Percentiles rank a stretch among this genome's conserved stretches.
These are phyloP conservation scores for Proisotoma minuta DNA, from an alignment of 2,888 invertebrate species.

Conservation along the genomic window DNA sequence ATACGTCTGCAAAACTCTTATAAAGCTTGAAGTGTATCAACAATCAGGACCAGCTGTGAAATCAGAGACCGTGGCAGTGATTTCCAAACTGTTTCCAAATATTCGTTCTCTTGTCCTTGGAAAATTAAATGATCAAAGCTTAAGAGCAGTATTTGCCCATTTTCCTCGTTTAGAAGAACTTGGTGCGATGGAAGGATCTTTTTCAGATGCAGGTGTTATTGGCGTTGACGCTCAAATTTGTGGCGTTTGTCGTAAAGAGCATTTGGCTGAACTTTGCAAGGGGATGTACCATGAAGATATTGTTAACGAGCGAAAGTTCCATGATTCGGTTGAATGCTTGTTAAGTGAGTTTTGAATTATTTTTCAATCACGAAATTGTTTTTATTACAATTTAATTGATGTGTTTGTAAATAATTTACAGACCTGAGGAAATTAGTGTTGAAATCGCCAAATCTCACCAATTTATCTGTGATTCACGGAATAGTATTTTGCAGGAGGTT, in stretches of 20 bases:
- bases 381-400: conserved; percentile 1
- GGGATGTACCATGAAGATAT: conserved; percentile 31
- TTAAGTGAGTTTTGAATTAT: conserved; percentile 12
- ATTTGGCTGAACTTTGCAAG: conserved; percentile 27
- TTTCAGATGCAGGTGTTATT: conserved; percentile 28
- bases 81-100: conserved; percentile 26
- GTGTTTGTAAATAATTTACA: too few species aligned
- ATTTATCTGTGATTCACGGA: conserved; percentile 31
- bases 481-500: conserved; percentile 24
- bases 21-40: conserved; percentile 29
- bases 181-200: conserved; percentile 33
- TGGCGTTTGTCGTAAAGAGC: conserved; percentile 24
- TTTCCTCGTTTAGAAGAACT: conserved; percentile 29
- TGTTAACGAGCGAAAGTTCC: conserved; percentile 21
- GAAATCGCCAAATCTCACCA: conserved; percentile 29
- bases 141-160: conserved; percentile 23
- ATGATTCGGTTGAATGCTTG: conserved; percentile 27
- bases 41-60: conserved; percentile 27
- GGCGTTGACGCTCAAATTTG: conserved; percentile 28
- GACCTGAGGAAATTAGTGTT: conserved; percentile 29
- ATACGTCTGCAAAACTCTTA: conserved; percentile 7
- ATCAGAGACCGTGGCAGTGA: conserved; percentile 21
- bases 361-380: not conserved
- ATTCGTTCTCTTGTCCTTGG: conserved; percentile 27
- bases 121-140: conserved; percentile 29